These are phyloP conservation scores for Beroe ovata DNA, from an alignment of 37 sponge, comb jelly and placozoan genomes.

Conservation along the genomic window DNA sequence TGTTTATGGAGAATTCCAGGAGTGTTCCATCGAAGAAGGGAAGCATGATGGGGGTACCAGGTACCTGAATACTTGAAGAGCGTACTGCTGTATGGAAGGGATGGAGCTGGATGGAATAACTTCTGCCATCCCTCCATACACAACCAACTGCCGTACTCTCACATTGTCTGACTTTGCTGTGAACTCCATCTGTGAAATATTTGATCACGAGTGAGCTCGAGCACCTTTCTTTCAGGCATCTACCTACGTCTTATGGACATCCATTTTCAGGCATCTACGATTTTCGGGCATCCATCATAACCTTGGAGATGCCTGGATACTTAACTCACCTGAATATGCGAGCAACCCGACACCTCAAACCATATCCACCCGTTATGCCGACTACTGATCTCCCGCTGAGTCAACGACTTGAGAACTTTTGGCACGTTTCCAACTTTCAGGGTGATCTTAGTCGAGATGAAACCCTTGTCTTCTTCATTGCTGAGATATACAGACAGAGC, in stretches of 20 bases:
- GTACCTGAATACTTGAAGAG: slow-evolving; percentile 66
- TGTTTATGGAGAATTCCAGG: no score
- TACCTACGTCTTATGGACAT: no score
- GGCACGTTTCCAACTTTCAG: slow-evolving; percentile 30
- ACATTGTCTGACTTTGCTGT: slow-evolving; percentile 54
- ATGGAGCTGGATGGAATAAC: slow-evolving; percentile 1
- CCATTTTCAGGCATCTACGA: no score
- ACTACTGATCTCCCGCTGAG: neutral
- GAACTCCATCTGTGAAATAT: slow-evolving; percentile 37
- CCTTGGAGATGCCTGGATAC: no score
- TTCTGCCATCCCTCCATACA: slow-evolving; percentile 35
- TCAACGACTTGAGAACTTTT: slow-evolving; percentile 11
- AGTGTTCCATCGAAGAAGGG: no score
- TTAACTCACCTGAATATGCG: slow-evolving; percentile 36
- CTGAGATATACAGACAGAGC: slow-evolving; percentile 45
- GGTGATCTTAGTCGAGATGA: slow-evolving; percentile 52
- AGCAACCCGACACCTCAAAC: slow-evolving; percentile 48
- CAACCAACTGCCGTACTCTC: slow-evolving; percentile 39
- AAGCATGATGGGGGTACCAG: neutral
- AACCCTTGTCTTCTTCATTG: slow-evolving; percentile 34
- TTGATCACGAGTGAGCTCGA: no score
- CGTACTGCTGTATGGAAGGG: slow-evolving; percentile 44
- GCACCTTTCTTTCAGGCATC: no score
- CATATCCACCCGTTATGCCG: slow-evolving; percentile 36
- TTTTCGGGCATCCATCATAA: no score